Conservation (phyloP, 2,113 vertebrate genomes). For the Aptenodytes patagonicus region DNA sequence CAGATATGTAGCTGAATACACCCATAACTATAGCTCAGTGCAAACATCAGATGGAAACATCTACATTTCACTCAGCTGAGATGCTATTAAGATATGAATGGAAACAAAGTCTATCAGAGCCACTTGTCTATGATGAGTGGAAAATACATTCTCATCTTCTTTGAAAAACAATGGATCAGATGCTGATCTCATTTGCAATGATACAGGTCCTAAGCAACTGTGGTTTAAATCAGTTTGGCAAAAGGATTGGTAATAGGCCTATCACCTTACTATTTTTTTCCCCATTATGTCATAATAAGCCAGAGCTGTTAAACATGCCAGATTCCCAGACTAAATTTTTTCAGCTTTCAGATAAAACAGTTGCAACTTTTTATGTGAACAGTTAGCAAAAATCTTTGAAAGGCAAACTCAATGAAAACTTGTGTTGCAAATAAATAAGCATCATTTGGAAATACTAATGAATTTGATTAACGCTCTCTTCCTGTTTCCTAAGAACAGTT, state of each 20-base stretch:
- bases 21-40: slow-evolving; percentile 51
- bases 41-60: slow-evolving; percentile 71
- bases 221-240: slow-evolving; percentile 37
- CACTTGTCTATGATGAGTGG: not conserved
- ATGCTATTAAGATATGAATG: slow-evolving; percentile 28
- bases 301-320: not conserved
- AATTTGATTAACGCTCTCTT: not conserved
- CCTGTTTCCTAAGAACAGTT: not conserved
- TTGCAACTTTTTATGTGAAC: not conserved
- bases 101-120: slow-evolving; percentile 2
- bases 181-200: not conserved
- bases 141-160: slow-evolving; percentile 40
- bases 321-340: not conserved
- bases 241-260: not conserved
- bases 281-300: not conserved
- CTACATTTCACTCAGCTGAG: slow-evolving; percentile 31
- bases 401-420: not conserved
- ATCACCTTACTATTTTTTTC: not conserved
- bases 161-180: not conserved
- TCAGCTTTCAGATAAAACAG: not conserved
- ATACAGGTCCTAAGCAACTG: not conserved
- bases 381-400: not conserved
- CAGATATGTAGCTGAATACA: slow-evolving; percentile 67
- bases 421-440: not conserved
- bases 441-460: not conserved